Base-by-base conservation (phyloP, 2,888 invertebrate species). In the Oscheius sp. region DNA sequence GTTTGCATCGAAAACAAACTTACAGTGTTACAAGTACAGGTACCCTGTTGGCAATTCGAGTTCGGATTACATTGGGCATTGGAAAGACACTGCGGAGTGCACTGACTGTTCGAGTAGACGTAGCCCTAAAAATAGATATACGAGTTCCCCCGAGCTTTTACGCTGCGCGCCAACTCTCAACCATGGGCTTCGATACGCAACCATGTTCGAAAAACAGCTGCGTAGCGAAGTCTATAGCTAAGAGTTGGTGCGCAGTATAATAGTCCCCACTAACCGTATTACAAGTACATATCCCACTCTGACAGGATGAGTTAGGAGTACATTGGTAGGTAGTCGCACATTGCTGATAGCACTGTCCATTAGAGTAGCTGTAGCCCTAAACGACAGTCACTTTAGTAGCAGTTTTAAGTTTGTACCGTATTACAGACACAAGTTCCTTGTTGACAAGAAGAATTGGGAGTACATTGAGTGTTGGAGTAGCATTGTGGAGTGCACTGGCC, bases 401-500 rank as follows among this genome's bases (percentile, higher is more conserved):
- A 35, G 7, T n/a, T 35, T 5, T n/a, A 9, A 9, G 9, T 55
- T 55, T 2, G 10, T 21, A 62, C 65, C 4, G 68, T 55, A 35
- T 68, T 68, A 21, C 68, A 68, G 11, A 33, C 21, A 42, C 68
- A 68, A 29, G 55, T 55, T 11, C 68, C 68, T 29, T 68, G 68
- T 62, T 72, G 72, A 50, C 72, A 72, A 48, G 33, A 48, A 9
- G 72, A 35, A n/a, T 72, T 66, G 10, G 73, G 73, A 29, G 13
- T 51, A 10, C 68, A 68, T 55, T 68, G 68, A 9, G 53, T 11
- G n/a, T 58, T 59, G 11, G 50, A 55, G 33, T 29, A 37, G 48
- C 73, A 73, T 21, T 29, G 66, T 4, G 55, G 66, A 33, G 55
- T 33, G 55, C 73, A 73, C 47, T 65, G 73, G 5, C 73, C 73